A percentile compares a stretch with the other conserved stretches of the same genome.
phyloP scores from a whole-genome alignment of 92 coral and sea anemone genomes.

The Porites divaricata region DNA sequence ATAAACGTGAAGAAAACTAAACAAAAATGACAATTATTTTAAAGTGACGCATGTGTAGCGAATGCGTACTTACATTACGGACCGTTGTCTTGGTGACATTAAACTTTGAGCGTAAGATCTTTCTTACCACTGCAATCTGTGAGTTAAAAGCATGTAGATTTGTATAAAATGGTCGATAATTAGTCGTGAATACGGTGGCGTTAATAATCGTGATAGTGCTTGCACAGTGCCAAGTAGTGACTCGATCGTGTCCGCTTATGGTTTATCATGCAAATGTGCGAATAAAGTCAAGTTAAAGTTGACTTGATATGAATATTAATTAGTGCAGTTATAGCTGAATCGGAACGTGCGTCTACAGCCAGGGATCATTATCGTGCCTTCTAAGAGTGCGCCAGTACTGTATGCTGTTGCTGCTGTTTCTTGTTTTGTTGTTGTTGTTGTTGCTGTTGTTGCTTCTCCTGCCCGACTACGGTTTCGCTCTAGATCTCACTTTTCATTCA shows the following conservation, averaged over 20 bases:
- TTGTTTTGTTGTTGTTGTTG: no score
- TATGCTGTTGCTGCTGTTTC: no score
- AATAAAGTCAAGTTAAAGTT: neutral
- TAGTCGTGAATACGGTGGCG: neutral
- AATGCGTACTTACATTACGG: slow-evolving; percentile 72
- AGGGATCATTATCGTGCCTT: no score
- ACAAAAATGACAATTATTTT: neutral
- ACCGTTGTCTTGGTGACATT: slow-evolving; percentile 76
- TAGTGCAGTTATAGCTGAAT: no score
- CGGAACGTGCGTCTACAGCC: no score
- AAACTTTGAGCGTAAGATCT: slow-evolving; percentile 67
- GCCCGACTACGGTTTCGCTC: no score
- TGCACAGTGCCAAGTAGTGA: neutral
- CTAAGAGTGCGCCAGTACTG: no score
- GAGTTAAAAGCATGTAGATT: slow-evolving; percentile 50
- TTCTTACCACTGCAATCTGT: slow-evolving; percentile 52
- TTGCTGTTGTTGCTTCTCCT: no score
- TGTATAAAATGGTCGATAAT: slow-evolving; percentile 25
- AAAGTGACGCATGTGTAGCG: slow-evolving; percentile 5
- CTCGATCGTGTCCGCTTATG: neutral
- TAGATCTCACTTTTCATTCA: no score
- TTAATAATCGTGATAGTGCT: slow-evolving; percentile 21
- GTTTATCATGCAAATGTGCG: neutral
- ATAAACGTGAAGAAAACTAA: neutral
- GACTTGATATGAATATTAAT: no score